These are phyloP conservation scores for western clawed frog (Xenopus tropicalis) DNA, from an alignment of 2,113 vertebrate genomes.

Conservation along the genomic window UCB_Xtro_10.0 CM004445.2:51679001-51679500, in stretches of 20 bases:
- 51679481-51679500: too few species aligned
- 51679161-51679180: neutral
- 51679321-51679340: neutral
- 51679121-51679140: neutral
- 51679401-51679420: too few species aligned
- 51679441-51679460: too few species aligned
- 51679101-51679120: conserved; percentile 51
- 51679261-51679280: neutral
- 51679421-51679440: too few species aligned
- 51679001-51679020: conserved; percentile 55
- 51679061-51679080: conserved; percentile 48
- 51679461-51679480: too few species aligned
- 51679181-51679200: neutral
- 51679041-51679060: conserved; percentile 52
- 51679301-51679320: neutral
- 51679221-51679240: neutral
- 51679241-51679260: neutral
- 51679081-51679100: conserved; percentile 60
- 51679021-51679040: conserved; percentile 57
- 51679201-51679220: neutral
- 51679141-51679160: neutral
- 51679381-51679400: too few species aligned
- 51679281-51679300: neutral
- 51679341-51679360: too few species aligned
- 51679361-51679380: too few species aligned